Evolutionary conservation across 64 coral and sea anemone genomes (phyloP).

Genomic region (Porites lutea): DNA sequence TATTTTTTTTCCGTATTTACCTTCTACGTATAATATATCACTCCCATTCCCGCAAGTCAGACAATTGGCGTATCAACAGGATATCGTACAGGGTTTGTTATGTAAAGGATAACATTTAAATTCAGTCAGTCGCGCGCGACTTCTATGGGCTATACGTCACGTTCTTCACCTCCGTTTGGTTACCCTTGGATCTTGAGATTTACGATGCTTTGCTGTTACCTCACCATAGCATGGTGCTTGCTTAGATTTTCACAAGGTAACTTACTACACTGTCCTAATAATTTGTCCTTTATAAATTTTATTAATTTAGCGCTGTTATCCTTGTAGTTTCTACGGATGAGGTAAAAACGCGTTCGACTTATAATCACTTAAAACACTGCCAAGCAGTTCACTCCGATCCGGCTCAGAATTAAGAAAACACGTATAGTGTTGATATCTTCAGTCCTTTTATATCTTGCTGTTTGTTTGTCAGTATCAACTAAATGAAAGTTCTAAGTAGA

Average conservation of each 20-base stretch:
- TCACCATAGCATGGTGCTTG: not conserved
- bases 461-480: no score
- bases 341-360: no score
- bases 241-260: not conserved
- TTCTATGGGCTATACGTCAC: not conserved
- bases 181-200: not conserved
- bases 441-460: no score
- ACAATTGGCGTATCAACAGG: not conserved
- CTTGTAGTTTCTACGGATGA: not conserved
- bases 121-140: not conserved
- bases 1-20: no score
- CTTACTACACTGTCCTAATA: not conserved
- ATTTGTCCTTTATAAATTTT: not conserved
- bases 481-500: no score
- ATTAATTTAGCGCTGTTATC: no score
- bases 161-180: not conserved
- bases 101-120: not conserved
- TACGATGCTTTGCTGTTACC: not conserved
- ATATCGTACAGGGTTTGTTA: not conserved
- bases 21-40: no score
- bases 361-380: no score
- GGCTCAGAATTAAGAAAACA: no score
- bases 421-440: no score
- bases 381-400: no score
- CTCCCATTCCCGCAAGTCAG: not conserved